phyloP scores from a whole-genome alignment of 1,140 invertebrate genomes.

The Drepana arcuata region DNA sequence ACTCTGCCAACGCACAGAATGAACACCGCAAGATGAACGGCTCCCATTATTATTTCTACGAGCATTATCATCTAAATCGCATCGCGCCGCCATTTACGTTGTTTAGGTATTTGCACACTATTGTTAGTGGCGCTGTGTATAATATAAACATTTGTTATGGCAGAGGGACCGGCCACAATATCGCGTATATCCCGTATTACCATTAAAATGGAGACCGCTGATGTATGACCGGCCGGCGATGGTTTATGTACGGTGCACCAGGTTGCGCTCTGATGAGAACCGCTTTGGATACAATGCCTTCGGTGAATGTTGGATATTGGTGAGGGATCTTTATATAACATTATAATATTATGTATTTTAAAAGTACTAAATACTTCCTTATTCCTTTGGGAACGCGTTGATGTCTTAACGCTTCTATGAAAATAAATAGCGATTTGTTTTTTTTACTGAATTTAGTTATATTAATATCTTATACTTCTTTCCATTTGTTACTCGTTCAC shows the following conservation, averaged over 20 bases:
- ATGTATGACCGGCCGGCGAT: slow-evolving; percentile 46
- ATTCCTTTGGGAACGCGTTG: no score
- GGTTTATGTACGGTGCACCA: slow-evolving; percentile 13
- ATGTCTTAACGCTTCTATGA: no score
- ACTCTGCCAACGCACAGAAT: slow-evolving; percentile 18
- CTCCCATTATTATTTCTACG: slow-evolving; percentile 54
- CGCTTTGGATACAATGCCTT: no score
- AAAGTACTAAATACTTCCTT: no score
- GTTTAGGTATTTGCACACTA: slow-evolving; percentile 71
- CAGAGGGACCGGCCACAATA: slow-evolving; percentile 59
- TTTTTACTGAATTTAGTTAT: no score
- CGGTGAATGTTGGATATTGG: no score
- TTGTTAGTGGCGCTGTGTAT: slow-evolving; percentile 71
- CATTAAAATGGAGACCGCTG: slow-evolving; percentile 61
- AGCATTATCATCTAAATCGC: slow-evolving; percentile 69
- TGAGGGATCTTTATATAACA: no score
- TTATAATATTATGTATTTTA: no score
- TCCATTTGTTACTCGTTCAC: no score
- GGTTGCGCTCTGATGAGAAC: no score
- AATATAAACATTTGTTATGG: slow-evolving; percentile 72
- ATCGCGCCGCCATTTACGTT: slow-evolving; percentile 56
- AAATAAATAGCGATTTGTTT: no score
- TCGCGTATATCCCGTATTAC: slow-evolving; percentile 53
- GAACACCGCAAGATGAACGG: slow-evolving; percentile 36
- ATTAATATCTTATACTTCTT: no score